Conservation (phyloP, 2,888 invertebrate genomes). For the Ommatoiulus sabulosus region DNA sequence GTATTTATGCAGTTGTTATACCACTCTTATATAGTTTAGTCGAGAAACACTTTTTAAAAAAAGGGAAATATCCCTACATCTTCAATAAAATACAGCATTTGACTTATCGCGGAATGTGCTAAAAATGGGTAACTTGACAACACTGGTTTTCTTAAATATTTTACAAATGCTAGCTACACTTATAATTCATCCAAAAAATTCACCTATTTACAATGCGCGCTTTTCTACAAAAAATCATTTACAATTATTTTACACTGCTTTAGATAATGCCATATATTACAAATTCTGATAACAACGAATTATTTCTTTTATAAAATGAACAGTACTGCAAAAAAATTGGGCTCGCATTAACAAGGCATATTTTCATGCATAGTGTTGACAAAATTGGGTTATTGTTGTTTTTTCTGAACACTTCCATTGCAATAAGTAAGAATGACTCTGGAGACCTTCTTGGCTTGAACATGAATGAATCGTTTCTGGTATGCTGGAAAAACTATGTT, state of each 20-base stretch:
- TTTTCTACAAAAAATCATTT: slow-evolving; percentile 32
- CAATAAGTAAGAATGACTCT: background rate
- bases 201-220: slow-evolving; percentile 12
- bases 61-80: background rate
- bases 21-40: background rate
- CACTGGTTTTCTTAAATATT: background rate
- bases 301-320: background rate
- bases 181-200: background rate
- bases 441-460: background rate
- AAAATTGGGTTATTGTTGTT: background rate
- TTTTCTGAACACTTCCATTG: too few species aligned
- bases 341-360: background rate
- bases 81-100: background rate
- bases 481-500: slow-evolving; percentile 12
- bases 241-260: slow-evolving; percentile 26
- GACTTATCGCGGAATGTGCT: background rate
- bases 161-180: slow-evolving; percentile 14
- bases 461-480: background rate
- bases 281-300: background rate
- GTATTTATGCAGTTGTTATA: slow-evolving; percentile 24
- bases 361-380: background rate
- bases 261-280: background rate
- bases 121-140: background rate
- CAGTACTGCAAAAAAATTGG: background rate
- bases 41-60: background rate